Evolutionary conservation across 2,113 vertebrate genomes (phyloP).

Genomic region (Bubo blakistoni): DNA sequence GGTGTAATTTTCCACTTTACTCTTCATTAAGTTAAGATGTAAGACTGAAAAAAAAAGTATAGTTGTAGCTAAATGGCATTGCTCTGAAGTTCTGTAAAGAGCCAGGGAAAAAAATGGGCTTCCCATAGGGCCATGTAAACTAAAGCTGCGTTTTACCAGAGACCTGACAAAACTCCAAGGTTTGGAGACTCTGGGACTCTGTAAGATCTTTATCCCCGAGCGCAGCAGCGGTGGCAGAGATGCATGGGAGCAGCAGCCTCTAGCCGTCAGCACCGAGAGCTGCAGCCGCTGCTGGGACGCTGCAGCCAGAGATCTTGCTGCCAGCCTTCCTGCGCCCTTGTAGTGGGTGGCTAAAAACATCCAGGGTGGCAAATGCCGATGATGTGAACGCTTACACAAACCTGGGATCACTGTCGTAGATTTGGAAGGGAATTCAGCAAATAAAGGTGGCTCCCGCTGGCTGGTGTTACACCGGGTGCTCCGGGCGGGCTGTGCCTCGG

Average conservation of each 20-base stretch:
- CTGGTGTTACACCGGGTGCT: background rate
- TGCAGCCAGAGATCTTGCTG: background rate
- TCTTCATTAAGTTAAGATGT: background rate
- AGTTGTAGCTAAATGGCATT: background rate
- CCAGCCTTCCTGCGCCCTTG: background rate
- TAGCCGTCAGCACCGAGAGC: background rate
- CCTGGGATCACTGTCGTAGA: background rate
- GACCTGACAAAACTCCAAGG: background rate
- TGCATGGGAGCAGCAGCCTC: background rate
- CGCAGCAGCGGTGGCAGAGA: fast-evolving
- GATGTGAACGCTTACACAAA: background rate
- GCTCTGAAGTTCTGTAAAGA: background rate
- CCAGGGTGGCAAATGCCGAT: background rate
- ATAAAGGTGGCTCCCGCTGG: background rate
- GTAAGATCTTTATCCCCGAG: background rate
- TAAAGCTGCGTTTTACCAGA: background rate
- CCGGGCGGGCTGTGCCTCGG: background rate
- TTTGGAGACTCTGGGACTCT: background rate
- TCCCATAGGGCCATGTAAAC: background rate
- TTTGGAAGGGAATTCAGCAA: background rate
- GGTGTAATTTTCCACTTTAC: background rate
- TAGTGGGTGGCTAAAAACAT: background rate
- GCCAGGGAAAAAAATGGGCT: background rate
- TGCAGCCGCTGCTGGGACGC: background rate
- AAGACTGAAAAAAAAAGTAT: background rate